These are phyloP conservation scores for Brachypalpus laphriformis DNA, from an alignment of 2,888 invertebrate species.

Conservation along the genomic window DNA sequence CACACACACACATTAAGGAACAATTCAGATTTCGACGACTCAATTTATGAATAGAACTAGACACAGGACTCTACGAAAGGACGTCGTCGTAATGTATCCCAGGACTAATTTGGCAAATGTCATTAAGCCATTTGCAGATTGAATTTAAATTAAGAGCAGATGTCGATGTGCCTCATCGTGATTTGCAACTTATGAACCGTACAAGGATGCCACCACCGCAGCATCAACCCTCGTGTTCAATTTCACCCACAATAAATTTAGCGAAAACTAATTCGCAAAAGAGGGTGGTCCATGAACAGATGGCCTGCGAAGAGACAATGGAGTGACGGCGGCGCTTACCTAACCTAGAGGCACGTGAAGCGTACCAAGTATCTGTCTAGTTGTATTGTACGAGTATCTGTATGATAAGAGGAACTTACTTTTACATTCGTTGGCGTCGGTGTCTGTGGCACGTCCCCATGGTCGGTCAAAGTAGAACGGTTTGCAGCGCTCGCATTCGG, in stretches of 20 bases:
- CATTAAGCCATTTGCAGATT: constrained; percentile 74
- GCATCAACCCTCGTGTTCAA: constrained; percentile 48
- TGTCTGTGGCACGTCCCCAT: constrained; percentile 98
- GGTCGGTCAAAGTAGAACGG: constrained; percentile 99
- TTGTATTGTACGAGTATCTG: not conserved
- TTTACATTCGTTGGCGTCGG: constrained; percentile 99
- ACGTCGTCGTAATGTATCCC: constrained; percentile 55
- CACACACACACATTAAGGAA: constrained; percentile 59
- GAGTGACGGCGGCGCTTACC: constrained; percentile 55
- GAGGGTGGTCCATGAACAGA: constrained; percentile 54
- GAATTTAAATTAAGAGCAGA: constrained; percentile 74
- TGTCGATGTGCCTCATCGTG: constrained; percentile 51
- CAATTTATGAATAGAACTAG: constrained; percentile 67
- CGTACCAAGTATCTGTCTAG: not conserved
- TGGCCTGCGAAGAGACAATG: constrained; percentile 58
- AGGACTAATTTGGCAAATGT: constrained; percentile 72
- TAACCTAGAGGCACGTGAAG: constrained; percentile 18
- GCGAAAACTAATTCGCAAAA: constrained; percentile 63
- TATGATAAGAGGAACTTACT: constrained; percentile 86
- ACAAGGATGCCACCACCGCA: not conserved
- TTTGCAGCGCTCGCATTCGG: constrained; percentile 99
- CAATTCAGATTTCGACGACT: constrained; percentile 72
- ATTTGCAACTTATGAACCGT: constrained; percentile 28
- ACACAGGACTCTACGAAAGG: constrained; percentile 22
- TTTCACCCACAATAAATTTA: constrained; percentile 73